Conservation (phyloP, 1,140 invertebrate genomes). For the Semibalanus balanoides region DNA sequence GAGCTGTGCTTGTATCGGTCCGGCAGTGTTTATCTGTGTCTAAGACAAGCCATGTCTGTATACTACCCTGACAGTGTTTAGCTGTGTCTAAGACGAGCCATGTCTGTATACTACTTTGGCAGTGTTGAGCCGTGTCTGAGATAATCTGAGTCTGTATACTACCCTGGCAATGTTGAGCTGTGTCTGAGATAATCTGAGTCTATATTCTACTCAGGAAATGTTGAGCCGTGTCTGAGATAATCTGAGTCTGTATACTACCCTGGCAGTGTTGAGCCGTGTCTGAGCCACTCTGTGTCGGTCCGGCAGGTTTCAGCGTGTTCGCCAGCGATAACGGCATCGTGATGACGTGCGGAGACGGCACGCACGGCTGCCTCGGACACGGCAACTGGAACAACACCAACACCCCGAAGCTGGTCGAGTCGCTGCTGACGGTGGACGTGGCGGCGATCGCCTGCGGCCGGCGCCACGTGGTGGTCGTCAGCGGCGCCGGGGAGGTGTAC, state of each 20-base stretch:
- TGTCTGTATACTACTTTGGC: too few species aligned
- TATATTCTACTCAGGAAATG: too few species aligned
- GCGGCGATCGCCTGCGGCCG: constrained; percentile 45
- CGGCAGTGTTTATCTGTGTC: too few species aligned
- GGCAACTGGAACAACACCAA: constrained; percentile 41
- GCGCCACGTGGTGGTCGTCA: constrained; percentile 49
- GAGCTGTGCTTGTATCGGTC: too few species aligned
- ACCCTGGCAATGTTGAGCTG: too few species aligned
- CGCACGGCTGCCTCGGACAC: constrained; percentile 45
- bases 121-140: too few species aligned
- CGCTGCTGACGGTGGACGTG: constrained; percentile 43
- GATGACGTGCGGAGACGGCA: constrained; percentile 52
- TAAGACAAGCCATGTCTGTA: too few species aligned
- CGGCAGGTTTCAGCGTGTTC: constrained; percentile 38
- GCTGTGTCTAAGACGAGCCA: too few species aligned
- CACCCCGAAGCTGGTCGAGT: constrained; percentile 44
- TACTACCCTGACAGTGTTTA: too few species aligned
- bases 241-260: constrained; percentile 28
- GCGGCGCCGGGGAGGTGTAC: constrained; percentile 44
- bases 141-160: too few species aligned
- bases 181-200: too few species aligned
- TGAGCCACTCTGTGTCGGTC: constrained; percentile 25
- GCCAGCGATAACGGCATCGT: constrained; percentile 51
- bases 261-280: too few species aligned
- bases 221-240: background rate